Base-by-base conservation (phyloP, 2,888 invertebrate genomes). In the Chromoteleia sp. region DNA sequence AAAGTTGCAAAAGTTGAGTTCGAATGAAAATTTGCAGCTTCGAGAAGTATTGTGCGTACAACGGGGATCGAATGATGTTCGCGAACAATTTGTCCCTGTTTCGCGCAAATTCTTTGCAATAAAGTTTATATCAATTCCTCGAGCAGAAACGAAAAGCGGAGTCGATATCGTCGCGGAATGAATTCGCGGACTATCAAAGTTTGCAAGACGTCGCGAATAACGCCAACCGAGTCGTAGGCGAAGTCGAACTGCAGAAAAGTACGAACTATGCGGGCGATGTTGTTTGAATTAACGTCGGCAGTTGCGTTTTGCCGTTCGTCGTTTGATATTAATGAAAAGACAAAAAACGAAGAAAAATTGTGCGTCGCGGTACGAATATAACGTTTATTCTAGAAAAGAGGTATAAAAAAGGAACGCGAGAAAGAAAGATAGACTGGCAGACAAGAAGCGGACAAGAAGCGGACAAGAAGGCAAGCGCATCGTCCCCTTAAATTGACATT, bases 121-220 rank as follows among this genome's bases (percentile, higher is more conserved):
- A 54, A 79, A 79, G 59, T 79, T 79, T 74, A 48, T 74, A 63
- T 74, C 68, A 68, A 74, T 79, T 79, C 41, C 7, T 1, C 3
- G 21, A 43, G 61, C n/a, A 19, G 54, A 59, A 54, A 76, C 73
- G 71, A 77, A 68, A 79, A 79, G 63, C 29, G 5, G 50, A 48
- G 48, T 29, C 33, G 68, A 61, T 15, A 70, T 65, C 39, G 43
- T 41, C 4, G 59, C 33, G 52, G 8, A 78, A 78, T 76, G 71
- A 76, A 82, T 79, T 79, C 59, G 39, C 43, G 48, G 61, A 75
- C 71, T 82, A 76, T 76, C 75, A 79, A 82, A 82, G 70, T 82
- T 75, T 71, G 71, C 70, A 48, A 56, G 39, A 70, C 63, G 74
- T 50, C 43, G 81, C 68, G 77, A 82, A 73, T 74, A 67, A 73